Conservation (phyloP, 1,140 invertebrate species). For the Lordiphosa stackelbergi region DNA sequence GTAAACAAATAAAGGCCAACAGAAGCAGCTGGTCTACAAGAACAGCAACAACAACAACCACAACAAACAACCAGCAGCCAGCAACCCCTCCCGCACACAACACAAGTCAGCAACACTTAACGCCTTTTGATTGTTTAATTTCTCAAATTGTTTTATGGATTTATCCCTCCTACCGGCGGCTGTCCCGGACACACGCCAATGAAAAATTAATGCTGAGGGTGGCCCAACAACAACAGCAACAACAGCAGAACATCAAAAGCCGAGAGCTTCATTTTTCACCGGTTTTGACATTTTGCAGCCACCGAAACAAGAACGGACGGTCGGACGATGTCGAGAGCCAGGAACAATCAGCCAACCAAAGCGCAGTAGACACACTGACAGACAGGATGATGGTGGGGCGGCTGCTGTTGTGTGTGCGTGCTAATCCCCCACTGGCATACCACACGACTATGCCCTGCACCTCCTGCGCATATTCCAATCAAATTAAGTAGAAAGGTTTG, state of each 20-base stretch:
- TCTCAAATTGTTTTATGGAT: slow-evolving; percentile 76
- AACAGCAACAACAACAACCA: slow-evolving; percentile 25
- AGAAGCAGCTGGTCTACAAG: slow-evolving; percentile 42
- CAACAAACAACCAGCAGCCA: slow-evolving; percentile 15
- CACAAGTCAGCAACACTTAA: slow-evolving; percentile 70
- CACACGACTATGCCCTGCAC: slow-evolving; percentile 27
- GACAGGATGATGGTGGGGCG: slow-evolving; percentile 15
- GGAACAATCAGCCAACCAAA: slow-evolving; percentile 73
- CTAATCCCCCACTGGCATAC: slow-evolving; percentile 53
- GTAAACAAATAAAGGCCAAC: slow-evolving; percentile 49
- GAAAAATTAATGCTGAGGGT: slow-evolving; percentile 67
- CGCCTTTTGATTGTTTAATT: slow-evolving; percentile 76
- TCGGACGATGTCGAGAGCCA: slow-evolving; percentile 36
- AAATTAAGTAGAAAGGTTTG: slow-evolving; percentile 69
- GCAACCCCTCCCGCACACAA: slow-evolving; percentile 25
- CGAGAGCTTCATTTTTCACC: slow-evolving; percentile 69
- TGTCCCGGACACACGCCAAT: slow-evolving; percentile 61
- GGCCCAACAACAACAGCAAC: slow-evolving; percentile 5
- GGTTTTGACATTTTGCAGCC: slow-evolving; percentile 73
- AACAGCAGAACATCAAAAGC: slow-evolving; percentile 58
- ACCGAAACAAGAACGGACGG: slow-evolving; percentile 27
- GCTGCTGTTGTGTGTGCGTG: slow-evolving; percentile 26
- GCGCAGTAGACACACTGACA: slow-evolving; percentile 59
- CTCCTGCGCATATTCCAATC: slow-evolving; percentile 67
- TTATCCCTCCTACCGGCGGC: slow-evolving; percentile 46